phyloP scores from a whole-genome alignment of 2,113 vertebrate genomes.

The Emydura subglobosa region DNA sequence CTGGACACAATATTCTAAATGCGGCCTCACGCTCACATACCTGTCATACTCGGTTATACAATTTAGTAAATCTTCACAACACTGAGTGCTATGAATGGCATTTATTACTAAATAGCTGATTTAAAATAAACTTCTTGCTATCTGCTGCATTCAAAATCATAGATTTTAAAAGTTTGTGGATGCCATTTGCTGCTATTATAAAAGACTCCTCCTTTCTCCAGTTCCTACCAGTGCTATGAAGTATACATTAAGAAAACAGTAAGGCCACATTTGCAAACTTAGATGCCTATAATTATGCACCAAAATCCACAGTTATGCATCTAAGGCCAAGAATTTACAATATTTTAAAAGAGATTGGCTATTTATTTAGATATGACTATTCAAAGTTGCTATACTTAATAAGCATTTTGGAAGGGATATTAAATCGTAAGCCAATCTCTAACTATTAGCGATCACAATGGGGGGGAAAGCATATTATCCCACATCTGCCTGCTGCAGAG shows the following conservation, averaged over 20 bases:
- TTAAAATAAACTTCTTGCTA: constrained; percentile 60
- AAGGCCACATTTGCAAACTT: background rate
- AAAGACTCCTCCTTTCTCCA: constrained; percentile 50
- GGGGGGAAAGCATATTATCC: background rate
- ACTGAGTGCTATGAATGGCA: constrained; percentile 19
- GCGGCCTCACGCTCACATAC: background rate
- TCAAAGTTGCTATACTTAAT: background rate
- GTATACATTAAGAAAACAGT: constrained; percentile 10
- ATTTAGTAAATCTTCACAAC: constrained; percentile 18
- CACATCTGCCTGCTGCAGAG: background rate
- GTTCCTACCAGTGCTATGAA: constrained; percentile 12
- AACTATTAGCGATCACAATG: background rate
- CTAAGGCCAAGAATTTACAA: background rate
- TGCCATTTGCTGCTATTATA: constrained; percentile 51
- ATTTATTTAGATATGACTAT: background rate
- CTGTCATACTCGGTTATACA: background rate
- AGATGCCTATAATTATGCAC: background rate
- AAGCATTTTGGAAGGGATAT: background rate
- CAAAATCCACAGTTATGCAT: background rate
- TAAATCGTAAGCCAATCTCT: background rate
- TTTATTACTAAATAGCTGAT: constrained; percentile 59
- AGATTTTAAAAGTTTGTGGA: constrained; percentile 9
- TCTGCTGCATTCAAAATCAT: constrained; percentile 59
- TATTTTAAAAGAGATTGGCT: background rate
- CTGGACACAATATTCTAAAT: background rate